These are phyloP conservation scores for Chascanopsetta lugubris DNA, from an alignment of 2,113 vertebrate species.

Conservation along the genomic window DNA sequence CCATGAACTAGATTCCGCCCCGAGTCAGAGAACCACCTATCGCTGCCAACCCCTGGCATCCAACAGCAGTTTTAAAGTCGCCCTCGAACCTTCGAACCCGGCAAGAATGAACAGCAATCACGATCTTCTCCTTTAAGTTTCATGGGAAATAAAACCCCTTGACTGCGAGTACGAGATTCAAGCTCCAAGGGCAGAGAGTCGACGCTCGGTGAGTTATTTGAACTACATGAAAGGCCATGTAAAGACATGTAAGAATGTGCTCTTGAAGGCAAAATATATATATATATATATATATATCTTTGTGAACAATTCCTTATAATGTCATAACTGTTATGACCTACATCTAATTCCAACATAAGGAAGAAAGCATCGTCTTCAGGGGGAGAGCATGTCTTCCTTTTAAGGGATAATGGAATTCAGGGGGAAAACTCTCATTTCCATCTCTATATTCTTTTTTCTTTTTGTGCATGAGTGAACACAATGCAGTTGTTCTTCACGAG, in stretches of 20 bases:
- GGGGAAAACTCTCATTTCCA: conserved; percentile 18
- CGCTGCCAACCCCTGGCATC: neutral
- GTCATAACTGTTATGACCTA: neutral
- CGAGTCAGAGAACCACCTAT: neutral
- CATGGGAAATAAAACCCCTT: neutral
- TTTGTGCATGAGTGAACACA: conserved; percentile 31
- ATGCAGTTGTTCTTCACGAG: conserved; percentile 7
- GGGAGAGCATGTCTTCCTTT: neutral
- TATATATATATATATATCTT: neutral
- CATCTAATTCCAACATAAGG: neutral
- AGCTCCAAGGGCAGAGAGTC: neutral
- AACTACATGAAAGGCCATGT: neutral
- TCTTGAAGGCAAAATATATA: neutral
- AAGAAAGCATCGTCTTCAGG: neutral
- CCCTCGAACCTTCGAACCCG: neutral
- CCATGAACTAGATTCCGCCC: no score
- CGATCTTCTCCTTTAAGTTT: neutral
- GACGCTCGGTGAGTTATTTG: neutral
- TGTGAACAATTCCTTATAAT: neutral
- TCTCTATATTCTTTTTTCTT: conserved; percentile 11
- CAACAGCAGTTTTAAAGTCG: conserved; percentile 1
- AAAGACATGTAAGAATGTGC: neutral
- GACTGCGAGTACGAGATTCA: neutral
- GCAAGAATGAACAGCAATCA: neutral
- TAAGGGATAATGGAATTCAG: conserved; percentile 20